Percentiles rank a stretch among this genome's conserved stretches.
Conservation (phyloP, 2,113 vertebrate species). For the Miniopterus natalensis region DNA sequence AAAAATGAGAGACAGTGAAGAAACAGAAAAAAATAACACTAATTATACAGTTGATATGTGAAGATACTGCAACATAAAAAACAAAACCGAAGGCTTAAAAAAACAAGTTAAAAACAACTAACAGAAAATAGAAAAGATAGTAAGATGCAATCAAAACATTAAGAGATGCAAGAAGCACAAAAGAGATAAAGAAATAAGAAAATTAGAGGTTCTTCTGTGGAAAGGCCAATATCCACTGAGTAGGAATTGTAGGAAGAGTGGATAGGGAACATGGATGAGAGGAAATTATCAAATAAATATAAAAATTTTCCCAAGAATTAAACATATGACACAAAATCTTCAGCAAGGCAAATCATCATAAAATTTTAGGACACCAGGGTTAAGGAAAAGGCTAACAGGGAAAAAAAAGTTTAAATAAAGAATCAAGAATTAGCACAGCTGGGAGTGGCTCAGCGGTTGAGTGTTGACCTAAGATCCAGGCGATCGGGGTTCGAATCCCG, state of each 20-base stretch:
- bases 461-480: too few relatives aligned
- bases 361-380: background rate
- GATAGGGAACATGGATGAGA: background rate
- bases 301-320: background rate
- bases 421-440: background rate
- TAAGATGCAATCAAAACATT: background rate
- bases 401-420: background rate
- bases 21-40: background rate
- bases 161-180: background rate
- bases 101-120: background rate
- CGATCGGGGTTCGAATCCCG: too few relatives aligned
- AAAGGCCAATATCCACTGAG: background rate
- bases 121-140: background rate
- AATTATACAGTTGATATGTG: background rate
- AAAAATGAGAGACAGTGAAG: background rate
- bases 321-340: background rate
- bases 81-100: background rate
- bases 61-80: background rate
- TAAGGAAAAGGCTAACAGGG: background rate
- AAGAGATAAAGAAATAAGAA: background rate
- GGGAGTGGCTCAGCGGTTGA: too few relatives aligned
- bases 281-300: background rate
- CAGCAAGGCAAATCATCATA: background rate
- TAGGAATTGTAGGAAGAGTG: background rate
- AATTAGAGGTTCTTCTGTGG: background rate